Evolutionary conservation across 1,140 invertebrate genomes (phyloP), one percentile per base, ranked within the genome.

Genomic region (Ylistrum balloti): DNA sequence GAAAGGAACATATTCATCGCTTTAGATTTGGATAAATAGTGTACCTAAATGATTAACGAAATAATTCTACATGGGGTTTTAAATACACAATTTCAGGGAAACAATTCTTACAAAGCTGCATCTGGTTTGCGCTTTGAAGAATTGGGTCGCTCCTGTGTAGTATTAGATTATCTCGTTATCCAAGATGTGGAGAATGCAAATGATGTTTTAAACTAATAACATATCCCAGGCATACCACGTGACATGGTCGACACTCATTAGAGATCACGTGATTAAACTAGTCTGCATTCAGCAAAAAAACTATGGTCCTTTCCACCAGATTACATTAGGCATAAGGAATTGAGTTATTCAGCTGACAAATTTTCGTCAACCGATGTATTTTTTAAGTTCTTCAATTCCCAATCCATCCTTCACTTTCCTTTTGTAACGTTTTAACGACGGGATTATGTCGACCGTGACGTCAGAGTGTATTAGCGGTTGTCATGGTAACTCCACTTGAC

Each of bases 361-460:
- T 74, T 74, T 74, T 74, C 56, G 56, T 74, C 56, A 74, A 74
- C 56, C 56, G 56, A 74, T 74, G 56, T n/a, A 74, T 74, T 74
- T 74, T 74, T 74, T 74, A 74, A 74, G 56, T n/a, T 74, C 56
- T 74, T 74, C 56, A 74, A 74, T 74, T 74, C 56, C 56, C 56
- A 74, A 9, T 11, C 56, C 56, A 74, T 74, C 56, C 56, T 17
- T n/a, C n/a, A 74, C 28, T 74, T 74, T 74, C 56, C 56, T n/a
- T 74, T 74, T 74, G 56, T n/a, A 74, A 74, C 56, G 56, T 74
- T 74, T 74, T 74, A 74, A 74, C 56, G 56, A 74, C 17, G 22
- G 22, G 56, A 74, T 74, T 74, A 74, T 74, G 9, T 74, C 56
- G 56, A 11, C 22, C 17, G 56, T 74, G 56, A 74, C 56, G 56